Evolutionary conservation across 1,140 invertebrate species (phyloP).

Genomic region (Globodera ellingtonae): DNA sequence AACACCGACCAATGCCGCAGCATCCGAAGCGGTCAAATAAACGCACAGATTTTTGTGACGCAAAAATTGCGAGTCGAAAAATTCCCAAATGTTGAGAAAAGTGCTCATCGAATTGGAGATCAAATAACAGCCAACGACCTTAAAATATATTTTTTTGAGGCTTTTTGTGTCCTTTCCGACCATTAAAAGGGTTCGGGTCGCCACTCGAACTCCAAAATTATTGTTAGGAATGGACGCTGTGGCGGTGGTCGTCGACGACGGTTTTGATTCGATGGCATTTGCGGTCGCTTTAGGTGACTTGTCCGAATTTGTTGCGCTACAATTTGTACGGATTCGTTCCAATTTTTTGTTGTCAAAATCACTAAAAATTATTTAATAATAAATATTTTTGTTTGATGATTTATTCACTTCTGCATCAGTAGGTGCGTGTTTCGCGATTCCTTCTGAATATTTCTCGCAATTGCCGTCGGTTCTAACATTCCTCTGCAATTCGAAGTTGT

Average conservation of each 20-base stretch:
- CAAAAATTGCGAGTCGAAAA: slow-evolving; percentile 53
- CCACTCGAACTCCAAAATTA: slow-evolving; percentile 55
- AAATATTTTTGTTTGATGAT: background rate
- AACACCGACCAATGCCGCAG: slow-evolving; percentile 52
- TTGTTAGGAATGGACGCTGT: slow-evolving; percentile 33
- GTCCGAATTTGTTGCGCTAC: background rate
- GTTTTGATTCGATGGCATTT: background rate
- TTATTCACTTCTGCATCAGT: slow-evolving; percentile 28
- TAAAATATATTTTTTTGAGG: no score
- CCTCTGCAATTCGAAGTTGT: slow-evolving; percentile 10
- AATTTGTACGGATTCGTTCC: background rate
- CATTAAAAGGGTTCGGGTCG: slow-evolving; percentile 55
- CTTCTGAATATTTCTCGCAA: slow-evolving; percentile 6
- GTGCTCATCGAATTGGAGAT: slow-evolving; percentile 55
- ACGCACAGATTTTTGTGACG: slow-evolving; percentile 48
- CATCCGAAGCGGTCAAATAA: slow-evolving; percentile 56
- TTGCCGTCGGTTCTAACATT: slow-evolving; percentile 25
- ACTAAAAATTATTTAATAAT: no score
- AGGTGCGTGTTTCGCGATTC: background rate
- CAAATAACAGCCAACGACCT: slow-evolving; percentile 55
- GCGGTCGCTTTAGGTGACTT: background rate
- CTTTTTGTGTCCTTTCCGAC: slow-evolving; percentile 14
- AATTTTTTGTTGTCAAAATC: background rate
- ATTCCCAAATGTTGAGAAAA: slow-evolving; percentile 60
- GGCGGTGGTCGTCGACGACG: slow-evolving; percentile 1